Percentiles rank a stretch among this genome's conserved stretches.
phyloP scores from a whole-genome alignment of 2,797 vertebrate genomes.

The Acomys russatus region DNA sequence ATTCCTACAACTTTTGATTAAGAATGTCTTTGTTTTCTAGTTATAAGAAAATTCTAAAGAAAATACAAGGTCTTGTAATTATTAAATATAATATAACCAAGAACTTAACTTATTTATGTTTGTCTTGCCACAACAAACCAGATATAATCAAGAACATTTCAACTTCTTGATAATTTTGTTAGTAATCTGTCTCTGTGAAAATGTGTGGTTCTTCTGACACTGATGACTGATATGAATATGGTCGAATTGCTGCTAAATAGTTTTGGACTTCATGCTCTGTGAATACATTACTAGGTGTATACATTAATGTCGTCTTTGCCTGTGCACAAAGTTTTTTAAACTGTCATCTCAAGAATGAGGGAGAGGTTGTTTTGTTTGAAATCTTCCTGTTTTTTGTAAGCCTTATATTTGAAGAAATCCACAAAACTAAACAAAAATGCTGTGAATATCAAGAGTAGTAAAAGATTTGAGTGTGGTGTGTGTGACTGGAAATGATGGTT shows the following conservation, averaged over 20 bases:
- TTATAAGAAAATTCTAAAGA: slow-evolving; percentile 49
- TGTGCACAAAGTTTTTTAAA: slow-evolving; percentile 59
- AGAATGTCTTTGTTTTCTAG: slow-evolving; percentile 56
- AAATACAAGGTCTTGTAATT: slow-evolving; percentile 37
- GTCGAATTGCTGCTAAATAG: slow-evolving; percentile 33
- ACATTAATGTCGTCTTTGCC: slow-evolving; percentile 46
- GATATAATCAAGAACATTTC: slow-evolving; percentile 48
- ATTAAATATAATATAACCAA: slow-evolving; percentile 24
- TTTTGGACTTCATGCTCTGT: slow-evolving; percentile 34
- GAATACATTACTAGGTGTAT: background rate
- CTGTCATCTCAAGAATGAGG: slow-evolving; percentile 41
- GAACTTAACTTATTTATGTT: slow-evolving; percentile 55
- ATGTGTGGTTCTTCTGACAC: background rate
- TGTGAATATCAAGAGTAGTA: slow-evolving; percentile 36
- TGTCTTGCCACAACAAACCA: slow-evolving; percentile 57
- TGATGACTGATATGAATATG: slow-evolving; percentile 37
- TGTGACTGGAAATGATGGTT: slow-evolving; percentile 48
- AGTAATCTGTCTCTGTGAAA: slow-evolving; percentile 56
- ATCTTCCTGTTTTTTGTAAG: slow-evolving; percentile 60
- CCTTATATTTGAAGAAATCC: slow-evolving; percentile 51
- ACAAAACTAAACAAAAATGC: background rate
- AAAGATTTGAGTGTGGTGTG: slow-evolving; percentile 36
- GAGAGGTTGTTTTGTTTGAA: slow-evolving; percentile 22
- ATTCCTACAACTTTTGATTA: slow-evolving; percentile 22
- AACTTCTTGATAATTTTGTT: slow-evolving; percentile 51